Conservation (phyloP, 2,888 invertebrate species). For the Scaptomyza cyrtandrae region DNA sequence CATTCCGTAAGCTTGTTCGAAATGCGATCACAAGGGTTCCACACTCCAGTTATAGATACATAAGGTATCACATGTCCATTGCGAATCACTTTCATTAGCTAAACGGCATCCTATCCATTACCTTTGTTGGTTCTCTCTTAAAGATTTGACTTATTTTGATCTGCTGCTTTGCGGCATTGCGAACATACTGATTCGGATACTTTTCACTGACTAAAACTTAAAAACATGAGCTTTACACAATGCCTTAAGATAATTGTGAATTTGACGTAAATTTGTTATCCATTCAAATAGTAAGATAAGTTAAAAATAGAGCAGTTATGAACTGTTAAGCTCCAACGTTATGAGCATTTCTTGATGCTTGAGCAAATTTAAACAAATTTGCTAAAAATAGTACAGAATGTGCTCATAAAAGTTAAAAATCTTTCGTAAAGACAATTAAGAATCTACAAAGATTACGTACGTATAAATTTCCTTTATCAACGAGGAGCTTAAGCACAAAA, state of each 20-base stretch:
- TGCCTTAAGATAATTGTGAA: too few species aligned
- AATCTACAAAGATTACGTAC: neutral
- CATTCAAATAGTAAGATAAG: too few species aligned
- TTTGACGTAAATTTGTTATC: too few species aligned
- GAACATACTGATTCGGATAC: conserved; percentile 61
- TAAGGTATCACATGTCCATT: conserved; percentile 84
- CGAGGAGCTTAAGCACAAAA: neutral
- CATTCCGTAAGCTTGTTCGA: too few species aligned
- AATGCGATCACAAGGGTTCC: too few species aligned
- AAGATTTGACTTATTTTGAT: conserved; percentile 26
- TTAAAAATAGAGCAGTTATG: too few species aligned
- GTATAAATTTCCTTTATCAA: neutral
- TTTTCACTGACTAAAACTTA: conserved; percentile 13
- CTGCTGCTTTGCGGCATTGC: conserved; percentile 49
- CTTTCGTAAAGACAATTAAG: neutral
- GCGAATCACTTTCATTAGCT: conserved; percentile 89
- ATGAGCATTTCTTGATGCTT: too few species aligned
- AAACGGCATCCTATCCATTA: conserved; percentile 90
- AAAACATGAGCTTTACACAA: neutral
- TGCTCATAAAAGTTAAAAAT: neutral
- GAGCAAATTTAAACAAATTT: too few species aligned
- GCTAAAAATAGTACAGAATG: neutral
- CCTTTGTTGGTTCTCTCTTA: conserved; percentile 81
- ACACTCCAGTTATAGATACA: too few species aligned
- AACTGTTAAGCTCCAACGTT: too few species aligned